These are phyloP conservation scores for Xerus rutilus DNA, from an alignment of 2,797 vertebrate genomes.

Conservation along the genomic window DNA sequence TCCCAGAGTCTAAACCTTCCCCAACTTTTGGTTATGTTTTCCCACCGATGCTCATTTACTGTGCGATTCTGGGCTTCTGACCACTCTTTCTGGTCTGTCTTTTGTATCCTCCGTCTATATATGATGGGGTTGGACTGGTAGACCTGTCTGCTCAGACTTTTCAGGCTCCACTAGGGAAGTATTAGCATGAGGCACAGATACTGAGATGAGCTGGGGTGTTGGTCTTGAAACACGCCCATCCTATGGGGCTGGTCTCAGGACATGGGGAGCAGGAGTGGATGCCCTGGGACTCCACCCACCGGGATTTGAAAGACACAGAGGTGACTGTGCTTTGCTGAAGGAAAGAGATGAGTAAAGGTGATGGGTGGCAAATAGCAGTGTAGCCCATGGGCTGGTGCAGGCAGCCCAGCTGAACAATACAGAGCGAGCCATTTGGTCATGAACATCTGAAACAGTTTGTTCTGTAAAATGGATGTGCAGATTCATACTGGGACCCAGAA, in stretches of 20 bases:
- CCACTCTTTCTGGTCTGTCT: neutral
- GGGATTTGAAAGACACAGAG: neutral
- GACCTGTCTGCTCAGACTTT: neutral
- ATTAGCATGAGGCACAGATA: neutral
- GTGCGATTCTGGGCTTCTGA: neutral
- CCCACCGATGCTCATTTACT: neutral
- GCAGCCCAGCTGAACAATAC: neutral
- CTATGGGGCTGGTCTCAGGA: neutral
- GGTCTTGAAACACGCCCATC: neutral
- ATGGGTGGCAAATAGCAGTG: neutral
- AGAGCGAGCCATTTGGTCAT: neutral
- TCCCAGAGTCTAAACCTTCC: neutral
- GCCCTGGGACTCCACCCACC: neutral
- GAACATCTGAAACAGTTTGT: conserved; percentile 30
- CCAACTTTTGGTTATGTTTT: neutral
- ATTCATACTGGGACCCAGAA: neutral
- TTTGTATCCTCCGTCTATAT: neutral
- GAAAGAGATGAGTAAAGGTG: neutral
- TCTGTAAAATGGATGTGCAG: neutral
- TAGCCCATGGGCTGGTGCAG: neutral
- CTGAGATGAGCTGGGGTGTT: neutral
- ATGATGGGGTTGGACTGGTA: neutral
- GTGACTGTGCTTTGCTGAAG: neutral
- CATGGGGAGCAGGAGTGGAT: too few relatives aligned
- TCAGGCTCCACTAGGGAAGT: neutral